Percentiles rank a stretch among this genome's conserved stretches.
phyloP scores from a whole-genome alignment of 2,888 invertebrate species.

The Lasioglossum lativentre region DNA sequence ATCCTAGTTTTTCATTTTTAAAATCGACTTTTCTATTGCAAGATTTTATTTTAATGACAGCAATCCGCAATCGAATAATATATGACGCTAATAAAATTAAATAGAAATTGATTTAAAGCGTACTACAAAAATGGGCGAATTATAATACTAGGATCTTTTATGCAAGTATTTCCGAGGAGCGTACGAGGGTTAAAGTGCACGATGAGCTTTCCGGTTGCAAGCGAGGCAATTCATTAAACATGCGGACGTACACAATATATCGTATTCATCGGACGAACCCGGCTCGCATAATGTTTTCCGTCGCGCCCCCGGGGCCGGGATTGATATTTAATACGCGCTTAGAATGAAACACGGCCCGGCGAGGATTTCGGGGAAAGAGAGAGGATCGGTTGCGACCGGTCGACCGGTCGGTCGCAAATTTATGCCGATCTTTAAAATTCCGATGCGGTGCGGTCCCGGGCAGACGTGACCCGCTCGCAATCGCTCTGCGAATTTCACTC shows the following conservation, averaged over 20 bases:
- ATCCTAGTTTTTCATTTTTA: no score
- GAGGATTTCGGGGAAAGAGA: background rate
- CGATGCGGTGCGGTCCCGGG: conserved; percentile 2
- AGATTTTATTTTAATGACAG: no score
- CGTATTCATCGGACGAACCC: conserved; percentile 5
- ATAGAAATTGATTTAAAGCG: no score
- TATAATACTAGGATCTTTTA: background rate
- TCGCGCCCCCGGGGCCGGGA: background rate
- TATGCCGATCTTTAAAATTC: conserved; percentile 43
- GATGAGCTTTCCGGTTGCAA: background rate
- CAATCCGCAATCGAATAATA: no score
- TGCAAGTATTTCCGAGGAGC: background rate
- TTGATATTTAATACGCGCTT: conserved; percentile 22
- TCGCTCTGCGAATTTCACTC: conserved; percentile 21
- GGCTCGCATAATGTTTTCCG: conserved; percentile 18
- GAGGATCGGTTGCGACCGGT: no score
- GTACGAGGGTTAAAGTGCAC: background rate
- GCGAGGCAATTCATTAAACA: background rate
- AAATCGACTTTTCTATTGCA: no score
- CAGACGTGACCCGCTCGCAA: conserved; percentile 30
- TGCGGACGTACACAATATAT: background rate
- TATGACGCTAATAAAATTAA: no score
- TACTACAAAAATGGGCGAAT: background rate
- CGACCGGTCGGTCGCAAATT: conserved; percentile 21
- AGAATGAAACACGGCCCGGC: conserved; percentile 19